Evolutionary conservation across 2,797 vertebrate species (phyloP), one percentile per base, ranked within the genome.

Genomic region (Pseudochaenichthys georgianus): DNA sequence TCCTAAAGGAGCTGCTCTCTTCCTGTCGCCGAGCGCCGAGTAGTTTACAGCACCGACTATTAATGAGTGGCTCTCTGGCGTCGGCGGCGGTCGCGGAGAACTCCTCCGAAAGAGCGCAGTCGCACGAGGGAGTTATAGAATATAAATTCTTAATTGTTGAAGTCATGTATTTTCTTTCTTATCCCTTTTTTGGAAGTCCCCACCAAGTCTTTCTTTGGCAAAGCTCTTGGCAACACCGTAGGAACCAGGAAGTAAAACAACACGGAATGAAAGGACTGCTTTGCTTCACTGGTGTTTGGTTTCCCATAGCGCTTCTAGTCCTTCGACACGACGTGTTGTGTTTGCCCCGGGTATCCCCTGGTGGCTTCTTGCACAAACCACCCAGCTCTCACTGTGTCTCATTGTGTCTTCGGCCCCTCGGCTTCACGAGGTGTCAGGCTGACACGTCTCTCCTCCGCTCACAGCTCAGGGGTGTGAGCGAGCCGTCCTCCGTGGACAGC

Each of bases 371-470:
- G 61, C 58, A 72, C 69, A 82, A 91, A 81, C 92, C 89, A 87
- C 90, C 83, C 86, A 89, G 86, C 66, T 28, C 28, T 28, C 21
- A 69, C 5, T 28, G 4, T 28, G 28, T 62, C 59, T 68, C 72
- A 58, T 82, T 87, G 78, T 89, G 84, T 61, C 59, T 38, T 83
- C 58, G 38, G 74, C 77, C 52, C 34, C 43, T 63, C 5, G 82
- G 77, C 77, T 86, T 91, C 86, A 87, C 64, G 87, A 89, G 80
- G 85, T 83, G 74, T 90, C 81, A 66, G 78, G 75, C 81, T 90
- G 87, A 93, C 77, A 78, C 69, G 28, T 28, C 71, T 78, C 43
- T 38, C 34, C 34, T 55, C 78, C 11, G 41, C 61, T 67, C 77
- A 80, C 60, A 7, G 48, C 57, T 55, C 16, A 6, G 71, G 58